Conservation (phyloP, 2,113 vertebrate genomes). For the Hippocampus comes region DNA sequence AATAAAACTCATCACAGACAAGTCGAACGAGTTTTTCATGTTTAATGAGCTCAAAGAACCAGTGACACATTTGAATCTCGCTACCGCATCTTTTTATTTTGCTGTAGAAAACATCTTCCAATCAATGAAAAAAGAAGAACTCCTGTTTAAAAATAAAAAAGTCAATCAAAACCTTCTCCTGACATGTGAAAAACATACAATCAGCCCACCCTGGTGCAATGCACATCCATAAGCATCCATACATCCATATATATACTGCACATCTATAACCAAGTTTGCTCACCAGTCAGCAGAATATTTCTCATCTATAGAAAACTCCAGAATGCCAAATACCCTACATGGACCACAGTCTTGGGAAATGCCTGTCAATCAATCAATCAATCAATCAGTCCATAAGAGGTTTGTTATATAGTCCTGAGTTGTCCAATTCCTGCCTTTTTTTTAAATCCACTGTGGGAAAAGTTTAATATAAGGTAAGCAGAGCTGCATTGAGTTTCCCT, state of each 20-base stretch:
- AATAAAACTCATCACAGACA: background rate
- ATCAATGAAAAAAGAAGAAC: background rate
- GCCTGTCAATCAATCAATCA: no score
- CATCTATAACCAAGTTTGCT: background rate
- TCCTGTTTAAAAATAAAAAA: background rate
- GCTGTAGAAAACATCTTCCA: background rate
- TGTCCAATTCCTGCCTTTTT: no score
- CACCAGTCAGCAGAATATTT: background rate
- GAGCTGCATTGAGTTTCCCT: no score
- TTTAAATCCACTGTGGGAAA: no score
- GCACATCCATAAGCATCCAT: background rate
- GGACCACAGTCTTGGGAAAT: no score
- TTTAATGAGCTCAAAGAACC: background rate
- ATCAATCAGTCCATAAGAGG: no score
- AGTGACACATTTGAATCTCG: background rate
- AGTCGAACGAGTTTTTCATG: background rate
- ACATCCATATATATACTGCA: background rate
- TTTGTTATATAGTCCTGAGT: no score
- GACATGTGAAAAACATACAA: background rate
- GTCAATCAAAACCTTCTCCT: background rate
- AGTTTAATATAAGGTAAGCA: no score
- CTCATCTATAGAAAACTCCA: background rate
- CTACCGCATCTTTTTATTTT: background rate
- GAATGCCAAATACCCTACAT: background rate
- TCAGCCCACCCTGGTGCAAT: background rate